Conservation (phyloP, 1,140 invertebrate species). For the Drosophila kikkawai region DNA sequence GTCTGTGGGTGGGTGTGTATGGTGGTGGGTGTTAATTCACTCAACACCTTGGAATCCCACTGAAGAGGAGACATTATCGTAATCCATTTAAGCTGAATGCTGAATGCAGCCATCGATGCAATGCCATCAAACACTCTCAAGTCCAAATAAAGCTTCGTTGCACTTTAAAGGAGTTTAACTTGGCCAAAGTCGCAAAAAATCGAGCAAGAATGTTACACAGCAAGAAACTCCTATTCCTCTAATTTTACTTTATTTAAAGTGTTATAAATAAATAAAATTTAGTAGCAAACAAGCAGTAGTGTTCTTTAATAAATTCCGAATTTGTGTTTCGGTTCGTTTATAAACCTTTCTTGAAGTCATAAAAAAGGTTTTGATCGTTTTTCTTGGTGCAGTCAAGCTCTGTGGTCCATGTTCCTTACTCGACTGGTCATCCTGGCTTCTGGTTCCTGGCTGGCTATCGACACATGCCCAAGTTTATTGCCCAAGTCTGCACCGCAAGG, state of each 20-base stretch:
- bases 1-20: neutral
- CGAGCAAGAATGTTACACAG: neutral
- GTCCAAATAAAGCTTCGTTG: conserved; percentile 8
- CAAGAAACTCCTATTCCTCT: neutral
- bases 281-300: neutral
- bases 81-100: conserved; percentile 49
- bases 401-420: conserved; percentile 24
- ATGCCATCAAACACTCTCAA: conserved; percentile 14
- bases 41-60: conserved; percentile 44
- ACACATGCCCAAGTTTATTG: conserved; percentile 66
- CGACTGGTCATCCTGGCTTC: conserved; percentile 42
- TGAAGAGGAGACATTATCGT: conserved; percentile 50
- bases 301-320: neutral
- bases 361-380: neutral
- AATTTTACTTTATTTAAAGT: too few species aligned
- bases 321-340: too few species aligned
- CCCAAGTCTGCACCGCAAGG: conserved; percentile 38
- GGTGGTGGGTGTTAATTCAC: conserved; percentile 40
- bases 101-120: conserved; percentile 45
- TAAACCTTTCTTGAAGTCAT: too few species aligned
- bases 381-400: conserved; percentile 23
- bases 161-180: conserved; percentile 46
- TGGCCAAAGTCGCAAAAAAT: neutral
- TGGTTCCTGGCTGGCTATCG: conserved; percentile 42
- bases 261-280: neutral